Conservation (phyloP, 2,113 vertebrate genomes). For the Nesospiza acunhae region DNA sequence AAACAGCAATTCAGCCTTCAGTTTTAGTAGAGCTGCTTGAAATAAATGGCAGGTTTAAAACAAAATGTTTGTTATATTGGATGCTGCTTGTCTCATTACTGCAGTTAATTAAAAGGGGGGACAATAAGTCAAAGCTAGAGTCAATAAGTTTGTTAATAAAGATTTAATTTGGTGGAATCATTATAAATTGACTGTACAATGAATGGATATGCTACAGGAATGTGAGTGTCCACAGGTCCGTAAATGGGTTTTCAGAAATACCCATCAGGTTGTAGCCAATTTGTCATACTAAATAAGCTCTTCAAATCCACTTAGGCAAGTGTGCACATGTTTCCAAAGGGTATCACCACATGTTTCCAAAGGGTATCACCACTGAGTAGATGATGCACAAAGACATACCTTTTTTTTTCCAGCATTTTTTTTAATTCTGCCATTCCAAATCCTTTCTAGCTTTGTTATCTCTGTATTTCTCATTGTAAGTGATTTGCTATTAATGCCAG, state of each 20-base stretch:
- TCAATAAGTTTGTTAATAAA: constrained; percentile 58
- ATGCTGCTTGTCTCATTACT: constrained; percentile 49
- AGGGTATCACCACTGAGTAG: neutral
- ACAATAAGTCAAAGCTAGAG: constrained; percentile 6
- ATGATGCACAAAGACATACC: neutral
- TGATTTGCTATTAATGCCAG: neutral
- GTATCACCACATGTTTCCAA: neutral
- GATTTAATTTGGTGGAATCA: constrained; percentile 43
- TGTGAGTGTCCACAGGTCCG: neutral
- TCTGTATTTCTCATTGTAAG: neutral
- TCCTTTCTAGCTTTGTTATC: neutral
- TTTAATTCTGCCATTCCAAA: neutral
- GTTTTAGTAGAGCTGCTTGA: neutral
- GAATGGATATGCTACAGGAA: constrained; percentile 20
- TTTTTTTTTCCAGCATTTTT: neutral
- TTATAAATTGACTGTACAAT: constrained; percentile 52
- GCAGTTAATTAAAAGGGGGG: constrained; percentile 62
- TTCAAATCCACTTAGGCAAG: constrained; percentile 41
- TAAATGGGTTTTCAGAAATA: constrained; percentile 41
- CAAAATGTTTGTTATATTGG: constrained; percentile 10
- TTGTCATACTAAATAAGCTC: constrained; percentile 18
- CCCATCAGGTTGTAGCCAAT: constrained; percentile 33
- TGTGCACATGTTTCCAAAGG: neutral
- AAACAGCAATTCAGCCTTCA: constrained; percentile 12
- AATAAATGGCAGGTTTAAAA: constrained; percentile 38